Conservation (phyloP, 2,888 invertebrate species). For the Isoperla grammatica region DNA sequence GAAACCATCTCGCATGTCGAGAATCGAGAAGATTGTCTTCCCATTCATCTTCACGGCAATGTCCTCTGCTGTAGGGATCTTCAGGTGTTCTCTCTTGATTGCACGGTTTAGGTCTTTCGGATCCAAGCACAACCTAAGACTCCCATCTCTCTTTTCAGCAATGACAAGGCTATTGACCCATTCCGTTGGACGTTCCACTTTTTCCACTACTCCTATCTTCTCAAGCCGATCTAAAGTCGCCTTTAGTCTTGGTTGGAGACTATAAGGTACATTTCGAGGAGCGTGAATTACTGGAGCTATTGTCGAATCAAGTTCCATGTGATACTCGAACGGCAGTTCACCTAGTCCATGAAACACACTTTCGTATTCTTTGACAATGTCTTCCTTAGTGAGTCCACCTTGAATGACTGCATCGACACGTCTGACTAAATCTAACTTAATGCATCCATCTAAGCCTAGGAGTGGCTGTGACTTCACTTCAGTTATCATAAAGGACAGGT, state of each 20-base stretch:
- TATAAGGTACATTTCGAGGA: not conserved
- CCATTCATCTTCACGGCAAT: not conserved
- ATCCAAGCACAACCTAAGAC: not conserved
- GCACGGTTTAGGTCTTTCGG: not conserved
- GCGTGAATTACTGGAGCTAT: not conserved
- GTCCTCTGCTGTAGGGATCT: no score
- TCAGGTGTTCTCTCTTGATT: not conserved
- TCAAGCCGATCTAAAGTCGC: no score
- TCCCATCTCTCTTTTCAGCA: not conserved
- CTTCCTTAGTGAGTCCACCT: not conserved
- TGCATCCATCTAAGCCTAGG: not conserved
- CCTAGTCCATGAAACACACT: conserved; percentile 9
- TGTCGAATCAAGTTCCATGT: not conserved
- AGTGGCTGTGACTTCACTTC: not conserved
- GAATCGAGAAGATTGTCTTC: conserved; percentile 20
- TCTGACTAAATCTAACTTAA: not conserved
- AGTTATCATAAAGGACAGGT: not conserved
- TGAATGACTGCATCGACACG: not conserved
- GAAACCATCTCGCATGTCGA: conserved; percentile 24
- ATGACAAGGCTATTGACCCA: conserved; percentile 1
- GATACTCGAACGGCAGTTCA: not conserved
- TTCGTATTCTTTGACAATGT: not conserved
- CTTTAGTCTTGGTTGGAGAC: no score
- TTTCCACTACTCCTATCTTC: no score
- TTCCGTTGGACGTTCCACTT: not conserved